Evolutionary conservation across 2,113 vertebrate species (phyloP).

Genomic region (Cyrtonyx montezumae): DNA sequence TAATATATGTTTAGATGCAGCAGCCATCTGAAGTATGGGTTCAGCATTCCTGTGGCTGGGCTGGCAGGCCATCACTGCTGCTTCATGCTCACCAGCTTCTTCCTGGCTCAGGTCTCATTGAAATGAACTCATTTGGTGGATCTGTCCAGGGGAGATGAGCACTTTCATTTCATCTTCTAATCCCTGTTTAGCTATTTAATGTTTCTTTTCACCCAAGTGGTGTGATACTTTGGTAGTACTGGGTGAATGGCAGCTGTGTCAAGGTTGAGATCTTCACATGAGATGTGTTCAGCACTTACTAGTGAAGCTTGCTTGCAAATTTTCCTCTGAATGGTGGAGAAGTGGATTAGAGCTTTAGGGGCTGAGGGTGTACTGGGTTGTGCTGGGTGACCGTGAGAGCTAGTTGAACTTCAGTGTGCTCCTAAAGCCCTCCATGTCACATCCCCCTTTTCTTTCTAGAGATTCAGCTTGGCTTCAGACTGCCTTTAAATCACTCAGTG

Average conservation of each 20-base stretch:
- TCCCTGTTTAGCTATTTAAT: neutral
- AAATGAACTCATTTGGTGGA: neutral
- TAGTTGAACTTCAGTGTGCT: accelerated
- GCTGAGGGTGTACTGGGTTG: neutral
- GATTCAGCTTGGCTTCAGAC: neutral
- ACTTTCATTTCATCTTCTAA: neutral
- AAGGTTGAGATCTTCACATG: neutral
- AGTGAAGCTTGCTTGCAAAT: neutral
- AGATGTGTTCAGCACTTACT: neutral
- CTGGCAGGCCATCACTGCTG: neutral
- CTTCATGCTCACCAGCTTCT: neutral
- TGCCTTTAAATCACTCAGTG: neutral
- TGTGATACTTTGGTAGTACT: neutral
- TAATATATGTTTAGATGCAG: neutral
- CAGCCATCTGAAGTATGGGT: neutral
- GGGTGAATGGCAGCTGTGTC: neutral
- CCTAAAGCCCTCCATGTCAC: neutral
- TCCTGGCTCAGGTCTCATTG: neutral
- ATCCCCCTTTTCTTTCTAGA: neutral
- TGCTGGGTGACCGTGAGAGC: neutral
- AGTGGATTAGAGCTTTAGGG: neutral
- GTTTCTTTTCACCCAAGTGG: neutral
- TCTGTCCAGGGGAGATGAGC: neutral
- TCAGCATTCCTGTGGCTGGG: neutral
- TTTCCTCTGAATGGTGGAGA: neutral